Evolutionary conservation across 2,113 vertebrate species (phyloP).

Genomic region (Xerus inauris): DNA sequence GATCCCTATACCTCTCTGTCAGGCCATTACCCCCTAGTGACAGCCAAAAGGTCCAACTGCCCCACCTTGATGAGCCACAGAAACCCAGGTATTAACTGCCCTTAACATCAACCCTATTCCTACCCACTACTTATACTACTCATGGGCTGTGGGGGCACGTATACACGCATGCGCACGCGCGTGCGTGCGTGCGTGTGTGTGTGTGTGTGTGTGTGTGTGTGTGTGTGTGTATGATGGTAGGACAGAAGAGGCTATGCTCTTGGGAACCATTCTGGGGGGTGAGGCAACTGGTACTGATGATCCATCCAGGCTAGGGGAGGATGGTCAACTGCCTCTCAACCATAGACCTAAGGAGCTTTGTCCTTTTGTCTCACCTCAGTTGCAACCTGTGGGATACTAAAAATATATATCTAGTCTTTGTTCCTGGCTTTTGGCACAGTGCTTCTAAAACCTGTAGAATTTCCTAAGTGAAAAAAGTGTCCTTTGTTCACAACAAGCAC

Average conservation of each 20-base stretch:
- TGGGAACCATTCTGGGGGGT: background rate
- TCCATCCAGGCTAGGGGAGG: background rate
- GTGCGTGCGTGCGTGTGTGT: accelerated
- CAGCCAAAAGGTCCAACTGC: background rate
- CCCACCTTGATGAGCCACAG: background rate
- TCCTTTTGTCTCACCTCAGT: background rate
- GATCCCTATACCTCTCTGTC: background rate
- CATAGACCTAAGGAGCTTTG: constrained; percentile 26
- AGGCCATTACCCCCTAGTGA: background rate
- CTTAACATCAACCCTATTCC: background rate
- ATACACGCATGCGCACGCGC: no score
- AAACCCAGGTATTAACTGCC: background rate
- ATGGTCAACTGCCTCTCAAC: background rate
- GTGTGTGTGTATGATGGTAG: background rate
- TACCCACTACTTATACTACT: background rate
- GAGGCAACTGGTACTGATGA: background rate
- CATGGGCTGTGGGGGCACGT: background rate
- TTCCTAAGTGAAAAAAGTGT: background rate
- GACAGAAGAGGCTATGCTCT: background rate
- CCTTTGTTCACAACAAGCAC: background rate
- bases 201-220: accelerated
- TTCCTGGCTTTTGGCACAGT: background rate
- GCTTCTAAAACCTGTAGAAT: constrained; percentile 41
- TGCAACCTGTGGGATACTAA: background rate
- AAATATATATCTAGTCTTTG: background rate